Base-by-base conservation (phyloP, 2,113 vertebrate genomes). In the Gnathonemus longibarbis region DNA sequence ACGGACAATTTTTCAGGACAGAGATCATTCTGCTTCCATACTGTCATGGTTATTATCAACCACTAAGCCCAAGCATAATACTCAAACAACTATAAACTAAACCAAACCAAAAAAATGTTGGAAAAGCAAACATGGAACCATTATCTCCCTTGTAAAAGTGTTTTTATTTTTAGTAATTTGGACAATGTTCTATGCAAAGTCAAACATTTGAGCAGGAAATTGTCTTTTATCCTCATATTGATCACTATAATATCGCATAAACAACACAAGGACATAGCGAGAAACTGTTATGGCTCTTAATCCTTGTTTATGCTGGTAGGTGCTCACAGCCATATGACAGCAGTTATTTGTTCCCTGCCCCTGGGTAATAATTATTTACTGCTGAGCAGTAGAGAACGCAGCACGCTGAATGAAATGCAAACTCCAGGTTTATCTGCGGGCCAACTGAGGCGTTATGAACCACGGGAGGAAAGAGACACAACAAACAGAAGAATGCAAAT, bases 361-460 rank as follows among this genome's bases (percentile, higher is more conserved):
- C 48, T 87, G 85, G 85, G 85, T 87, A 31, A 87, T 52, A 52
- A 31, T 87, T 87, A 87, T 56, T 87, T 87, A 87, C 85, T 35
- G 85, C 85, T 53, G 85, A 87, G 85, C 49, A 27, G 17, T 10
- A 53, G 85, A 87, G 50, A 87, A 56, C 31, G 39, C 45, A 56
- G 45, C 49, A 53, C 50, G 15, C 85, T 87, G 85, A 52, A 87
- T 87, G 49, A 48, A 87, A 52, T 87, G 85, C 46, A 31, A 87
- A 35, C 48, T 50, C 49, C n/a, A 87, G 27, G 48, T 53, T 87
- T 87, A 52, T 87, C 50, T 56, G 15, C 27, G 8, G 46, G 85
- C 19, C 48, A 35, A 35, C 85, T 4, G 10, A 52, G 50, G 50
- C 85, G 27, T 1, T 31, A 87, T 19, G 31, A 87, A 52, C 48